These are phyloP conservation scores for Syngnathus floridae DNA, from an alignment of 2,113 vertebrate genomes.

Conservation along the genomic window DNA sequence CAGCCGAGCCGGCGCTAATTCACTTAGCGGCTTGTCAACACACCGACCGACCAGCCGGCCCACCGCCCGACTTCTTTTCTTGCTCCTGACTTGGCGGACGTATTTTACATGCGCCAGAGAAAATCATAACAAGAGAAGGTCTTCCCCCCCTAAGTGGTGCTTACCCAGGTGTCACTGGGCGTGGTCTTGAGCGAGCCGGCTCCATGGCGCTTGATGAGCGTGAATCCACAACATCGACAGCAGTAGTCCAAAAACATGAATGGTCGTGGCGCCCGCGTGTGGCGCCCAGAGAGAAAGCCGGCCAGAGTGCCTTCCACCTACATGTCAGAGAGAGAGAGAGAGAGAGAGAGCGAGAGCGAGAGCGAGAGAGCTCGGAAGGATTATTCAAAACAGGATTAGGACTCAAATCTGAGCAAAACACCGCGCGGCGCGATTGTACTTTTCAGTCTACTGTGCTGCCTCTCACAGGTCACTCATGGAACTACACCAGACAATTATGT, in stretches of 20 bases:
- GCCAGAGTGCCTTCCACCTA: constrained; percentile 27
- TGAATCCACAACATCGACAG: constrained; percentile 68
- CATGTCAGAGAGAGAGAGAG: constrained; percentile 19
- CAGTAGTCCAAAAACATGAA: constrained; percentile 76
- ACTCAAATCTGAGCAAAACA: constrained; percentile 44
- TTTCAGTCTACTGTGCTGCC: neutral
- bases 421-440: neutral
- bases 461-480: neutral
- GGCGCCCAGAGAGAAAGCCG: constrained; percentile 14
- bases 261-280: constrained; percentile 34
- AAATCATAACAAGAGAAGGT: too few relatives aligned
- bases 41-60: neutral
- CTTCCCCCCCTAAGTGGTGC: neutral
- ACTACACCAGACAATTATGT: neutral
- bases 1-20: constrained; percentile 43
- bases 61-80: constrained; percentile 10
- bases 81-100: neutral
- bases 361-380: constrained; percentile 41
- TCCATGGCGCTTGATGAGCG: constrained; percentile 71
- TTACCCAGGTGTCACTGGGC: constrained; percentile 80
- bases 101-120: too few relatives aligned
- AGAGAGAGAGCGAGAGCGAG: constrained; percentile 22
- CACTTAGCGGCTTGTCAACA: constrained; percentile 39
- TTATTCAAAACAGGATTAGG: constrained; percentile 74
- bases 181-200: constrained; percentile 74